Evolutionary conservation across 1,140 invertebrate species (phyloP), one percentile per base, ranked within the genome.

Genomic region (Platorchestia sp.): DNA sequence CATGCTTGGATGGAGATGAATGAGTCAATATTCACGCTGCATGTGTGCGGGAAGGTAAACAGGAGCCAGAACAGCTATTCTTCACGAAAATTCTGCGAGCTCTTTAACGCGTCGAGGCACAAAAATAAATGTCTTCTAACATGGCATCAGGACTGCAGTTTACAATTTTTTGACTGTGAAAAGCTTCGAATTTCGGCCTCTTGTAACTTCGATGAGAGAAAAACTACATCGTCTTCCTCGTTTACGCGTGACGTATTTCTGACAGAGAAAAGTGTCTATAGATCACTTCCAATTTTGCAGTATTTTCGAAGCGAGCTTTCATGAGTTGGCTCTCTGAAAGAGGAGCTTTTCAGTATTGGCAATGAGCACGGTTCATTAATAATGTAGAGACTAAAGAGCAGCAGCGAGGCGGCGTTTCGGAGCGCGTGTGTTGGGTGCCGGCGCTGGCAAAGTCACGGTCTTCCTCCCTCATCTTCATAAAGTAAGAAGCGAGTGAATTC

Each of bases 351-450:
- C 87, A 89, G 87, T 89, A 89, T 89, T 89, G 43, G 87, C n/a
- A 89, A 89, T 89, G 87, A 89, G 87, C 87, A 42, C 41, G 87
- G 43, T 44, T 89, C 87, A 89, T 89, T 89, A 89, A 89, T 89
- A 89, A 89, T 89, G 87, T 89, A 89, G 36, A 89, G 87, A 89
- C 87, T 89, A 89, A 75, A 75, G 59, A 89, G 87, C 36, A 42
- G 87, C n/a, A 89, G 87, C 87, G 87, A 89, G 22, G 87, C 41
- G 43, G 87, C 87, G 43, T 89, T 89, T 89, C 42, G 36, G 87
- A 89, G 87, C 87, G n/a, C 14, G 41, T 89, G 42, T 89, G 41
- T 41, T 89, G 41, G 16, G 87, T 89, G 3, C 87, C 42, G 41
- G 27, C 42, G 87, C 43, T 89, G 87, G 87, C 5, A 89, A 89